Conservation (phyloP, 92 coral and sea anemone species). For the Galaxea fascicularis region DNA sequence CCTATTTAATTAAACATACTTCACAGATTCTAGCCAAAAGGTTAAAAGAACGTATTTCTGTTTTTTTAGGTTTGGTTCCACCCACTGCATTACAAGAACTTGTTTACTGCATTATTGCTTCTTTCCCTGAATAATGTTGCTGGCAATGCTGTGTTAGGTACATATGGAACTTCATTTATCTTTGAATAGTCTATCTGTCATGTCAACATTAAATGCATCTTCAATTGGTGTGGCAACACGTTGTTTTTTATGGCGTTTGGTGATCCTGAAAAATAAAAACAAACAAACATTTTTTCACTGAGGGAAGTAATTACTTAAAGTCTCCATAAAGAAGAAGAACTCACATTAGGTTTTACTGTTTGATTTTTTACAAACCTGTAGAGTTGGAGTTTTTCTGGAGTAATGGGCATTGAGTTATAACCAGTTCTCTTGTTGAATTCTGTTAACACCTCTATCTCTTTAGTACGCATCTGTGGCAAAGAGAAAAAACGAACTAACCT, state of each 20-base stretch:
- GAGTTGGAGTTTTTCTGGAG: slow-evolving; percentile 50
- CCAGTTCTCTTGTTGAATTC: slow-evolving; percentile 81
- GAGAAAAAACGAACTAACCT: background rate
- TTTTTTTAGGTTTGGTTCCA: too few species aligned
- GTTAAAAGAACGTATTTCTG: too few species aligned
- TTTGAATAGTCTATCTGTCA: background rate
- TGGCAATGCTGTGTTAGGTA: background rate
- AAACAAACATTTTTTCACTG: background rate
- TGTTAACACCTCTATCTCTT: slow-evolving; percentile 82
- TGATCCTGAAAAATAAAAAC: background rate
- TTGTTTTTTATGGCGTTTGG: background rate
- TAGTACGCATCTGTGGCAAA: slow-evolving; percentile 81
- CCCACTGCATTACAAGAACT: too few species aligned
- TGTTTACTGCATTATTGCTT: too few species aligned
- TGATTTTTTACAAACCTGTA: background rate
- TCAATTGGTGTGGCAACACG: background rate
- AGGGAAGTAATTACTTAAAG: background rate
- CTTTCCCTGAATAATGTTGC: too few species aligned
- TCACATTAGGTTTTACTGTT: background rate
- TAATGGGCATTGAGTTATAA: slow-evolving; percentile 69
- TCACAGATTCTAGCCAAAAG: too few species aligned
- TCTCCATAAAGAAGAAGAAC: background rate
- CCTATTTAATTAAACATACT: too few species aligned
- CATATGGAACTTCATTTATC: background rate
- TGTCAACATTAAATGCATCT: background rate